phyloP scores from a whole-genome alignment of 1,140 invertebrate genomes.

The Drosophila punjabiensis region DNA sequence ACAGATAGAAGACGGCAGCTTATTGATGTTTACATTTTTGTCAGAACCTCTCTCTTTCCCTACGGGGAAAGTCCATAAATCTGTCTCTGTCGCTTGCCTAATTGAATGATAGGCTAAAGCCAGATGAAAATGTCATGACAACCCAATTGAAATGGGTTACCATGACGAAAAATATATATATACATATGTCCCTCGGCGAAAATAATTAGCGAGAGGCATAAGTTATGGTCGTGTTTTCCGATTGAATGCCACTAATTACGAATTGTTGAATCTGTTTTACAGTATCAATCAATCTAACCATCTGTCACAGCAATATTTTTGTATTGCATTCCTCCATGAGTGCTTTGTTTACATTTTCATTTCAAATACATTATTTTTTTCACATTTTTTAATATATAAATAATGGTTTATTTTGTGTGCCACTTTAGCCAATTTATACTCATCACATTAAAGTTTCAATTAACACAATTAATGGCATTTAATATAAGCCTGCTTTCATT shows the following conservation, averaged over 20 bases:
- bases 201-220: constrained; percentile 28
- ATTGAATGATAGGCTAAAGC: constrained; percentile 46
- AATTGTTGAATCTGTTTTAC: constrained; percentile 12
- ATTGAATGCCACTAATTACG: constrained; percentile 26
- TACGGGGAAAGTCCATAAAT: constrained; percentile 9
- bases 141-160: constrained; percentile 21
- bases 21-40: constrained; percentile 63
- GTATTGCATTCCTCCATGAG: background rate
- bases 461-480: constrained; percentile 23
- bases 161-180: constrained; percentile 8
- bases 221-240: constrained; percentile 20
- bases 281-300: constrained; percentile 21
- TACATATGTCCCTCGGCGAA: background rate
- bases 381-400: background rate
- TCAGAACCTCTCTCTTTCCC: background rate
- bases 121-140: constrained; percentile 50
- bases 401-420: constrained; percentile 2
- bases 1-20: constrained; percentile 53
- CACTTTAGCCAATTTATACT: constrained; percentile 12
- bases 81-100: constrained; percentile 35
- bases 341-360: background rate
- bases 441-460: constrained; percentile 10
- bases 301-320: constrained; percentile 5
- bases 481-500: background rate
- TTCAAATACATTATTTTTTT: background rate